Base-by-base conservation (phyloP, 64 coral and sea anemone species). In the Dendronephthya gigantea region DNA sequence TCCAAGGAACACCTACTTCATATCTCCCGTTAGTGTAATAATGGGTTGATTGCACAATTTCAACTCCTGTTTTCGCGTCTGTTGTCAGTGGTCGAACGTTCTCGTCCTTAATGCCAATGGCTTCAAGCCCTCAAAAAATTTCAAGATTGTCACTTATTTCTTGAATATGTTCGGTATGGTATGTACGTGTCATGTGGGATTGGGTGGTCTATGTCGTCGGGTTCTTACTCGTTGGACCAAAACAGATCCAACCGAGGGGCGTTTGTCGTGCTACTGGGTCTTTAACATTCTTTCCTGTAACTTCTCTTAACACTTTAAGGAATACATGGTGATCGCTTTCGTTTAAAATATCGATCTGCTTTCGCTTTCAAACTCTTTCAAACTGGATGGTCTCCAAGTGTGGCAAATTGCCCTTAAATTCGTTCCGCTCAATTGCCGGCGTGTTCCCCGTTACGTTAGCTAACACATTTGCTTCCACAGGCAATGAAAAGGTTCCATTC, bases 281-380 rank as follows among this genome's bases (percentile, higher is more conserved):
- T 51, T 70, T 75, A 15, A 39, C 22, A 23, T 68, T 9, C 39
- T 37, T 49, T 87, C 85, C 85, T 23, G 40, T 19, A 11, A 86
- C 48, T 90, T 90, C 86, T 35, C 88, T 49, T 16, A 83, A 59
- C 11, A 92, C 72, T 36, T 88, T 83, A 62, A 85, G 83, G 41
- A 92, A 92, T 17, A 82, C 76, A n/a, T 74, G 87, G 35, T 89
- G 87, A 23, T 92, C 69, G 41, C 82, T 92, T 13, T 69, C 90
- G 37, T 68, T 48, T 25, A 89, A 10, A 0, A 83, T 50, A 56
- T 92, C 65, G 17, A 88, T 91, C 43, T 74, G 85, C 1, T 35
- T 39, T 25, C 88, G 2, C 27, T 29, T 23, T 13, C 47, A 55
- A 38, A 83, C 49, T 25, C 8, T 90, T 1, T 88, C 51, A 34